Evolutionary conservation across 2,113 vertebrate genomes (phyloP).

Genomic region (Tyto alba): DNA sequence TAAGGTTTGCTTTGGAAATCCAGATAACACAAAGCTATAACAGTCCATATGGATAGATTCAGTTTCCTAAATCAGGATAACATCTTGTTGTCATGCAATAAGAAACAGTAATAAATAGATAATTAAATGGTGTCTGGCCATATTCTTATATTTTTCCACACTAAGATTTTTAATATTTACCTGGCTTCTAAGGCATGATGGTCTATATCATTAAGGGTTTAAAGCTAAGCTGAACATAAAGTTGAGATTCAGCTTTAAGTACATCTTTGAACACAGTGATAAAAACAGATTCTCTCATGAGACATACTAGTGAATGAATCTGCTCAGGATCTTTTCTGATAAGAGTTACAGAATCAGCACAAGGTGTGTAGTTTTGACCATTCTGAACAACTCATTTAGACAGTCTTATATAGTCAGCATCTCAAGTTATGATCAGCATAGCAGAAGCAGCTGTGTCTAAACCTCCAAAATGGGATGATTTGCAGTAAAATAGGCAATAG

Average conservation of each 20-base stretch:
- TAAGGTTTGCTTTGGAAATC: background rate
- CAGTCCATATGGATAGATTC: background rate
- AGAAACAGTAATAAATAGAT: background rate
- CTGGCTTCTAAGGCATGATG: background rate
- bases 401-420: background rate
- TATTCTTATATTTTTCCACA: background rate
- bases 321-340: background rate
- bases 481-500: background rate
- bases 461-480: background rate
- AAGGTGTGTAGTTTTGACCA: background rate
- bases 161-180: background rate
- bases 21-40: background rate
- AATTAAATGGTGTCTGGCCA: background rate
- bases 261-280: background rate
- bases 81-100: background rate
- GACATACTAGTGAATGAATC: background rate
- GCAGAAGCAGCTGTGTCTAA: background rate
- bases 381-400: background rate
- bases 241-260: background rate
- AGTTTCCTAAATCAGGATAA: background rate
- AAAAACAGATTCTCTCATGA: background rate
- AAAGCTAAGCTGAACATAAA: background rate
- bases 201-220: background rate
- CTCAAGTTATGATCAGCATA: background rate
- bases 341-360: background rate